Conservation (phyloP, 2,888 invertebrate genomes). For the Cremastinae sp. region DNA sequence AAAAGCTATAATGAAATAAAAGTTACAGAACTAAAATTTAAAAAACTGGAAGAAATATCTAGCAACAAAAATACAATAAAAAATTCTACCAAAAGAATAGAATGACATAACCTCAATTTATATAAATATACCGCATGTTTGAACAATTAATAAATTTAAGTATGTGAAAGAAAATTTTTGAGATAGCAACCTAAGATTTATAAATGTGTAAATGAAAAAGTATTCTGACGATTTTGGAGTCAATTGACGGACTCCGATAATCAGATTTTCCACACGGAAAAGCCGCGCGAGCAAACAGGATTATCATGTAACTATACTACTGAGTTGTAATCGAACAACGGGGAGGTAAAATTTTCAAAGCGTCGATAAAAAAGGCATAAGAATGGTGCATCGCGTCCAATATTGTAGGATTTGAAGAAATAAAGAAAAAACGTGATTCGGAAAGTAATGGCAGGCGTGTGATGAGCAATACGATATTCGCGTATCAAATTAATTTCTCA, state of each 20-base stretch:
- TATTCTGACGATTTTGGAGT: neutral
- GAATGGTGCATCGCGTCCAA: neutral
- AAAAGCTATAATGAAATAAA: neutral
- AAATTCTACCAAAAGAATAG: no score
- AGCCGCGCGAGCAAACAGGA: conserved; percentile 44
- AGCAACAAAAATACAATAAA: no score
- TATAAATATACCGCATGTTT: neutral
- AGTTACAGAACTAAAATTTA: no score
- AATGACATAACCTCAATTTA: no score
- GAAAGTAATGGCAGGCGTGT: conserved; percentile 24
- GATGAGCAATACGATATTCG: conserved; percentile 4
- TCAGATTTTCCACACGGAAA: conserved; percentile 41
- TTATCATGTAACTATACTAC: conserved; percentile 57
- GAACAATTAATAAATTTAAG: neutral
- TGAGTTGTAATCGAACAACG: conserved; percentile 23
- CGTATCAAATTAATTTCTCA: neutral
- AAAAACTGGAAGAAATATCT: no score
- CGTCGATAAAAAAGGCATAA: conserved; percentile 7
- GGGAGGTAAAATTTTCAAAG: conserved; percentile 25
- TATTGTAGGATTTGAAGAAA: neutral
- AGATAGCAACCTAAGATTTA: neutral
- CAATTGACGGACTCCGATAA: conserved; percentile 26
- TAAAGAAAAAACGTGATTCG: conserved; percentile 33
- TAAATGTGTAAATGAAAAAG: neutral
- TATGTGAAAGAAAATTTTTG: neutral